Percentiles rank a stretch among this genome's conserved stretches.
Conservation (phyloP, 1,140 invertebrate genomes). For the Plodia interpunctella region DNA sequence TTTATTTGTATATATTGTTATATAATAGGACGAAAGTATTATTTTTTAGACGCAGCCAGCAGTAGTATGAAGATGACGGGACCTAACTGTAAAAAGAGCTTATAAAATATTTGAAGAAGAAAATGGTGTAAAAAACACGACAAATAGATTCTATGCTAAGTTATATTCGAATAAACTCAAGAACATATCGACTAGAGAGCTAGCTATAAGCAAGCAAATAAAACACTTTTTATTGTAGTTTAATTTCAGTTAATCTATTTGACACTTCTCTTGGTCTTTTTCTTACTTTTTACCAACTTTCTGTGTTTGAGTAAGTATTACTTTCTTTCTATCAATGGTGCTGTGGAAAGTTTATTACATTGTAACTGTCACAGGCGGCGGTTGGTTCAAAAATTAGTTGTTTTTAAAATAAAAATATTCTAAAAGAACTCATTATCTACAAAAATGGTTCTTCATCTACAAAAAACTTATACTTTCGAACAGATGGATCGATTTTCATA, state of each 20-base stretch:
- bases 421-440: too few species aligned
- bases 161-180: neutral
- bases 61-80: too few species aligned
- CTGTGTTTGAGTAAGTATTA: slow-evolving; percentile 23
- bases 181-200: slow-evolving; percentile 14
- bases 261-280: slow-evolving; percentile 24
- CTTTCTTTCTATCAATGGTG: slow-evolving; percentile 34
- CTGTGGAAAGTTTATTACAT: slow-evolving; percentile 20
- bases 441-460: too few species aligned
- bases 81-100: too few species aligned
- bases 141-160: neutral
- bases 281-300: slow-evolving; percentile 30
- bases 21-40: slow-evolving; percentile 29
- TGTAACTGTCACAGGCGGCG: neutral
- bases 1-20: slow-evolving; percentile 25
- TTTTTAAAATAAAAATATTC: too few species aligned
- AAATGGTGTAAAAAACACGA: neutral
- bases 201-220: slow-evolving; percentile 15
- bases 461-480: neutral
- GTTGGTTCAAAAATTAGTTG: neutral
- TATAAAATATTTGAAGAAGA: neutral
- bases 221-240: slow-evolving; percentile 23
- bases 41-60: too few species aligned
- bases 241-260: slow-evolving; percentile 22
- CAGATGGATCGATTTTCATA: too few species aligned